phyloP scores from a whole-genome alignment of 2,113 vertebrate species.

The Fregata magnificens region DNA sequence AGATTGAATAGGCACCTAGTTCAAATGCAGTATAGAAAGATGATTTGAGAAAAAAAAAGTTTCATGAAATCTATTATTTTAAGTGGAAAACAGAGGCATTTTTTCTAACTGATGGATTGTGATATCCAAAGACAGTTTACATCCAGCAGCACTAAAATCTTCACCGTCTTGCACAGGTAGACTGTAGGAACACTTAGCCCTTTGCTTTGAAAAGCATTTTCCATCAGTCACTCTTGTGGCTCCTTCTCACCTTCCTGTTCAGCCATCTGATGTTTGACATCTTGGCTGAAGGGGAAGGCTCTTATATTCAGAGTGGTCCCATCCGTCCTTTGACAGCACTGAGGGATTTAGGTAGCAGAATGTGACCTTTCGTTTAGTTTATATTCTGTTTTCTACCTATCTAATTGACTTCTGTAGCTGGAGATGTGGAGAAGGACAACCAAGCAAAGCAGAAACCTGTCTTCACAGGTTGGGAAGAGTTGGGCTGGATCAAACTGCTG shows the following conservation, averaged over 20 bases:
- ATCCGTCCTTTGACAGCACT: neutral
- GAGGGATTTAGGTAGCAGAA: neutral
- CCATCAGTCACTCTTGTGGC: fast-evolving
- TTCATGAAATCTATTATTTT: neutral
- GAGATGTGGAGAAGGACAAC: neutral
- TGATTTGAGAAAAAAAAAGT: neutral
- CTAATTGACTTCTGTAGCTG: neutral
- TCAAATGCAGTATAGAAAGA: neutral
- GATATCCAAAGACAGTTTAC: neutral
- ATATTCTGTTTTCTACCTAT: neutral
- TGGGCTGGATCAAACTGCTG: neutral
- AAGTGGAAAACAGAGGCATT: neutral
- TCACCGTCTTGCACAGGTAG: neutral
- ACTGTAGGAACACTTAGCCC: neutral
- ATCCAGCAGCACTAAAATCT: neutral
- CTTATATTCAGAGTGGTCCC: neutral
- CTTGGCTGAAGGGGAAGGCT: neutral
- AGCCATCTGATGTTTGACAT: neutral
- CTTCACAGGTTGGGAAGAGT: neutral
- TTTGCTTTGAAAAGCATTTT: neutral
- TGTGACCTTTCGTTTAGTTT: neutral
- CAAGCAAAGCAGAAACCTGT: neutral
- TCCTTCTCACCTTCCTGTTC: neutral
- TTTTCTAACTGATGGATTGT: neutral
- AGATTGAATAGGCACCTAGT: neutral